phyloP scores from a whole-genome alignment of 2,797 vertebrate genomes.

The Lagorchestes hirsutus region DNA sequence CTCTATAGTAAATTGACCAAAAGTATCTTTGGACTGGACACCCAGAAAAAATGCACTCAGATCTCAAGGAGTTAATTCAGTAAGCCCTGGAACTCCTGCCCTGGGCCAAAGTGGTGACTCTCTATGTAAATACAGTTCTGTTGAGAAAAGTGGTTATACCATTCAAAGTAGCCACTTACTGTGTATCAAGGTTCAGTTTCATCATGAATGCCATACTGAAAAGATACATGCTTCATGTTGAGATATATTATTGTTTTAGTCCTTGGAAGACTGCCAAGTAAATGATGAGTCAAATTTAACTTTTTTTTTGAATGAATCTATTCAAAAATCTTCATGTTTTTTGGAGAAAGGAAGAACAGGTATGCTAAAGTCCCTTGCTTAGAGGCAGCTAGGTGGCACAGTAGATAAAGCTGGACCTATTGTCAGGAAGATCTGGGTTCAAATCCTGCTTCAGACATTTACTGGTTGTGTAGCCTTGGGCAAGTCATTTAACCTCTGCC shows the following conservation, averaged over 20 bases:
- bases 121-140: background rate
- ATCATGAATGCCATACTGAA: background rate
- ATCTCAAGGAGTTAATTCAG: background rate
- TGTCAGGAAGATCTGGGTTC: background rate
- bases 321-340: background rate
- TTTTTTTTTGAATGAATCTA: background rate
- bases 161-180: background rate
- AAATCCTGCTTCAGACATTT: background rate
- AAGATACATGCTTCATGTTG: background rate
- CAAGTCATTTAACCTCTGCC: background rate
- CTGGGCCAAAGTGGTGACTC: background rate
- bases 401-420: background rate
- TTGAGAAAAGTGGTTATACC: background rate
- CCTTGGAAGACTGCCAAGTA: background rate
- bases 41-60: background rate
- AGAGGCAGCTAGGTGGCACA: background rate
- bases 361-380: background rate
- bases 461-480: background rate
- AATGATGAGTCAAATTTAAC: background rate
- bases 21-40: background rate
- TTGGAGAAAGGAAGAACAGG: background rate
- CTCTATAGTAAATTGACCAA: background rate
- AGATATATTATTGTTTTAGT: background rate
- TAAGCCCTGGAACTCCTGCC: background rate
- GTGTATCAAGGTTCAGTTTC: background rate